A percentile compares a stretch with the other conserved stretches of the same genome.
Conservation (phyloP, 2,797 vertebrate genomes). For the Aldrovandia affinis region DNA sequence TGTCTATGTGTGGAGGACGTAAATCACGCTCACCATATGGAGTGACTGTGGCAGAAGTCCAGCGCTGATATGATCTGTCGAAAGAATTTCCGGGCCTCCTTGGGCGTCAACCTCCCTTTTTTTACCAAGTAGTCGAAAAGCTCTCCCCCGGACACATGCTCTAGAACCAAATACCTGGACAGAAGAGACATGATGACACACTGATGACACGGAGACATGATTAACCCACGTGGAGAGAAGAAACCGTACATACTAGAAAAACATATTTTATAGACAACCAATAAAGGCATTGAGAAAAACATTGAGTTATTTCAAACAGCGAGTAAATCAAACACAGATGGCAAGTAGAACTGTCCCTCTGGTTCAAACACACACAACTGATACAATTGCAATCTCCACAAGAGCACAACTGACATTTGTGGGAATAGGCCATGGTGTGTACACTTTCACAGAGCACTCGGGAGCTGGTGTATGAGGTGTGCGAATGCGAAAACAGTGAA, state of each 20-base stretch:
- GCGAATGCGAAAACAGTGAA: background rate
- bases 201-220: too few species aligned
- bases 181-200: background rate
- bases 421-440: conserved; percentile 41
- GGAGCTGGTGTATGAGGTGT: background rate
- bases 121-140: conserved; percentile 98
- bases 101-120: conserved; percentile 95
- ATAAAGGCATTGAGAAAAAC: conserved; percentile 34
- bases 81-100: conserved; percentile 98
- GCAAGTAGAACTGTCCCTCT: background rate
- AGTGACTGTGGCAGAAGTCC: conserved; percentile 99
- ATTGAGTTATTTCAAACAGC: conserved; percentile 20
- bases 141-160: conserved; percentile 96
- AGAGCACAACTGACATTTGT: background rate
- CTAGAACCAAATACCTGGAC: conserved; percentile 92
- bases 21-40: conserved; percentile 87
- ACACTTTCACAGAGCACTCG: background rate
- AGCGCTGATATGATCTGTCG: conserved; percentile 98
- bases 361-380: conserved; percentile 4
- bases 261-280: conserved; percentile 32
- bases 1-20: background rate
- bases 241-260: too few species aligned
- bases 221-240: too few species aligned
- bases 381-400: background rate
- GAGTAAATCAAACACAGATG: background rate